These are phyloP conservation scores for Takifugu rubripes DNA, from an alignment of 2,797 vertebrate species.

Conservation along the genomic window DNA sequence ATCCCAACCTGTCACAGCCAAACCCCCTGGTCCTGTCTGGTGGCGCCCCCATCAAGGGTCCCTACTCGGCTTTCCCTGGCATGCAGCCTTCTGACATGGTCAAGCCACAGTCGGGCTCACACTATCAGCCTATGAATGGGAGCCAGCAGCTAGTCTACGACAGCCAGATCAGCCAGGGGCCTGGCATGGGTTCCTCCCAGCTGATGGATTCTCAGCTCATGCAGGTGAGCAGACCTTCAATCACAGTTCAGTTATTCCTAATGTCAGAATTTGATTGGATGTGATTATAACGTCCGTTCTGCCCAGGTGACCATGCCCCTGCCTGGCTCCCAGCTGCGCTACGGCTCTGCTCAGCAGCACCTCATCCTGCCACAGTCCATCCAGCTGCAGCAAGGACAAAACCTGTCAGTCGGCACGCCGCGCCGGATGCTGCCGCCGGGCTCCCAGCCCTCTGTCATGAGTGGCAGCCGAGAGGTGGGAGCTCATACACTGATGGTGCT, in stretches of 20 bases:
- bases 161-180: constrained; percentile 87
- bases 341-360: constrained; percentile 94
- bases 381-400: constrained; percentile 95
- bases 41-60: constrained; percentile 89
- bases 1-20: constrained; percentile 94
- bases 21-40: constrained; percentile 94
- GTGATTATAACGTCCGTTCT: not conserved
- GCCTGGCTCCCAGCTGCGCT: constrained; percentile 93
- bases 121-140: constrained; percentile 94
- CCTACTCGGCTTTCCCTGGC: constrained; percentile 91
- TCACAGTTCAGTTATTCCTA: not conserved
- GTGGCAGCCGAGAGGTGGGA: constrained; percentile 87
- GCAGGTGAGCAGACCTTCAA: constrained; percentile 76
- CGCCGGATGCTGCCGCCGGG: constrained; percentile 90
- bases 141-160: constrained; percentile 94
- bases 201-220: constrained; percentile 98
- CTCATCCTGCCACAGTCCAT: constrained; percentile 96
- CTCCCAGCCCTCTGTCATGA: constrained; percentile 87
- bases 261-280: not conserved
- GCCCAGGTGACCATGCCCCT: constrained; percentile 93
- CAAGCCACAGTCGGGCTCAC: constrained; percentile 90
- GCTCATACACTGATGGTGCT: not conserved
- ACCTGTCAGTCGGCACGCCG: constrained; percentile 89
- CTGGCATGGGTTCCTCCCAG: constrained; percentile 91
- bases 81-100: constrained; percentile 98